Percentiles rank a stretch among this genome's conserved stretches.
phyloP scores from a whole-genome alignment of 1,140 invertebrate genomes.

The Papilio polytes region DNA sequence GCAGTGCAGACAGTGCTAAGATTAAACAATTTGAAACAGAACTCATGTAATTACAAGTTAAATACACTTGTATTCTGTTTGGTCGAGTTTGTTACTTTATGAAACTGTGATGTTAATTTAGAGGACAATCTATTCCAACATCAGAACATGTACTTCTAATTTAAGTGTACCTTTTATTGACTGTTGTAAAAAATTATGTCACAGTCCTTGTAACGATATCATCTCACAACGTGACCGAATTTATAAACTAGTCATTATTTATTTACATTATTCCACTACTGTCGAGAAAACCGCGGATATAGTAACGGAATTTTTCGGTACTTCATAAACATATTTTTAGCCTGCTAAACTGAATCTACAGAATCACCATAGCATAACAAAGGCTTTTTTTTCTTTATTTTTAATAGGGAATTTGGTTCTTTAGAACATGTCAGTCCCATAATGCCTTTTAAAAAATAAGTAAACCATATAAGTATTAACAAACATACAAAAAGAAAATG shows the following conservation, averaged over 20 bases:
- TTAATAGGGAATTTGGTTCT: no score
- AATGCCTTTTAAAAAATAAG: no score
- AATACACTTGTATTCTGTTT: no score
- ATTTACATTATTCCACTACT: neutral
- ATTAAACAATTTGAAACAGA: no score
- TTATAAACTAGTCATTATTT: neutral
- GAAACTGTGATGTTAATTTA: neutral
- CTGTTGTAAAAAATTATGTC: neutral
- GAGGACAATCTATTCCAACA: neutral
- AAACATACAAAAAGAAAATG: no score
- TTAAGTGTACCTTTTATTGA: neutral
- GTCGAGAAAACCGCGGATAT: neutral
- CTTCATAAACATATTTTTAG: neutral
- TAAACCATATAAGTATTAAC: no score
- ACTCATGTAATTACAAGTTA: no score
- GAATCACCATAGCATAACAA: no score
- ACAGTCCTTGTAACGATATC: neutral
- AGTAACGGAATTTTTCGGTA: neutral
- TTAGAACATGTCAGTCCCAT: no score
- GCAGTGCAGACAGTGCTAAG: no score
- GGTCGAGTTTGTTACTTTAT: no score
- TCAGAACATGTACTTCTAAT: neutral
- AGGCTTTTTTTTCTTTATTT: no score
- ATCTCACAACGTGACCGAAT: slow-evolving; percentile 5
- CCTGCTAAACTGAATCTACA: neutral